Evolutionary conservation across 1,140 invertebrate genomes (phyloP), one percentile per base, ranked within the genome.

Genomic region (Alviniconcha marisindica): DNA sequence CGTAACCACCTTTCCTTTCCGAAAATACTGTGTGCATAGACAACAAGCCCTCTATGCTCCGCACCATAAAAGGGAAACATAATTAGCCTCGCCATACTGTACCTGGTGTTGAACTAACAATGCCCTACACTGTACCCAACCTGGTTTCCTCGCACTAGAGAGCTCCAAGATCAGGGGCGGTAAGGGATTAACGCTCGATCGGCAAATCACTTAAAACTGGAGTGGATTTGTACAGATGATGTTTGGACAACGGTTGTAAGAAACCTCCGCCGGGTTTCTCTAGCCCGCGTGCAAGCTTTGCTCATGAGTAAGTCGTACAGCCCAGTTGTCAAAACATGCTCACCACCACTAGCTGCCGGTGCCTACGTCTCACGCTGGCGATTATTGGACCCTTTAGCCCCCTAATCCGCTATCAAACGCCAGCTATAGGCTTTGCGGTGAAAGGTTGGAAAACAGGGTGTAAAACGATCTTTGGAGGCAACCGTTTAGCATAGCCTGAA

Each of bases 281-380:
- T 48, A 48, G 44, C 44, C 44, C 44, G 40, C 69, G 69, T 33
- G 69, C 69, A 28, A 3, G 10, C 28, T 33, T 71, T 14, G 36
- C 69, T 71, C 69, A 40, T 15, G 69, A 40, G 69, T 40, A 24
- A 71, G 40, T 24, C 40, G 42, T n/a, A 76, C 48, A 54, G 73
- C 73, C 40, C 73, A 76, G 73, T 76, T 76, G 73, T 54, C 40
- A 48, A 48, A 76, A 76, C 73, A 76, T 28, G n/a, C n/a, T n/a
- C n/a, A n/a, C n/a, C 42, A 18, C 56, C 31, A 28, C 63, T 21
- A 71, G 31, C 15, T 71, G 33, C 18, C 69, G 69, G 69, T 42
- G 1, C 36, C 69, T 71, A 40, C 2, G 18, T 3, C 4, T 21
- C 33, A 7, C 14, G 63, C 7, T n/a, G 28, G 36, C 18, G 69